Conservation (phyloP, 2,113 vertebrate species). For the Capreolus pygargus region DNA sequence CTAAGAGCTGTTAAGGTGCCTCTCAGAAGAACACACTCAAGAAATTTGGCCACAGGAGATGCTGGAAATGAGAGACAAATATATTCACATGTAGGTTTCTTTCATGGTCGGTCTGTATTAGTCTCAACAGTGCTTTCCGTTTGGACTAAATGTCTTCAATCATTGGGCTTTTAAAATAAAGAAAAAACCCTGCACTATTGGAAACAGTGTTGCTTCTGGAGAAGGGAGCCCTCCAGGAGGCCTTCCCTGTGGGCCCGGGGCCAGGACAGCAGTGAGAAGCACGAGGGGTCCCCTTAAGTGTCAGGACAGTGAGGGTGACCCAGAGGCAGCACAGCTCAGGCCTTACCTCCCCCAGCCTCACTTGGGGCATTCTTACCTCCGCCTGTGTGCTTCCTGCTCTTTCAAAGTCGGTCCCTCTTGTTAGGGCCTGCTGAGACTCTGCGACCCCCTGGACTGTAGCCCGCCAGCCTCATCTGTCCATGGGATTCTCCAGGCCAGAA, state of each 20-base stretch:
- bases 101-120: background rate
- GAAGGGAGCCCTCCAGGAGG: too few relatives aligned
- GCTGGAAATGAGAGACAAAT: background rate
- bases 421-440: background rate
- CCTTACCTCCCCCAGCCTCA: too few relatives aligned
- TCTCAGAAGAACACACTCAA: background rate
- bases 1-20: background rate
- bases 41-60: background rate
- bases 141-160: background rate
- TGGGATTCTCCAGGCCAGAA: background rate
- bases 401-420: background rate
- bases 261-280: background rate
- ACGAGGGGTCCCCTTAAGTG: rapidly evolving
- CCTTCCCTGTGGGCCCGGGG: rapidly evolving
- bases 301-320: background rate
- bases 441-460: background rate
- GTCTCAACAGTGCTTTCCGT: background rate
- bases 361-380: background rate
- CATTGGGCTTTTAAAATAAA: background rate
- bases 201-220: background rate
- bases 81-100: background rate
- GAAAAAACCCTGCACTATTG: background rate
- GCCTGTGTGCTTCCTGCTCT: background rate
- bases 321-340: background rate
- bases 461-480: background rate